Evolutionary conservation across 2,113 vertebrate species (phyloP).

Genomic region (Acrocephalus arundinaceus): DNA sequence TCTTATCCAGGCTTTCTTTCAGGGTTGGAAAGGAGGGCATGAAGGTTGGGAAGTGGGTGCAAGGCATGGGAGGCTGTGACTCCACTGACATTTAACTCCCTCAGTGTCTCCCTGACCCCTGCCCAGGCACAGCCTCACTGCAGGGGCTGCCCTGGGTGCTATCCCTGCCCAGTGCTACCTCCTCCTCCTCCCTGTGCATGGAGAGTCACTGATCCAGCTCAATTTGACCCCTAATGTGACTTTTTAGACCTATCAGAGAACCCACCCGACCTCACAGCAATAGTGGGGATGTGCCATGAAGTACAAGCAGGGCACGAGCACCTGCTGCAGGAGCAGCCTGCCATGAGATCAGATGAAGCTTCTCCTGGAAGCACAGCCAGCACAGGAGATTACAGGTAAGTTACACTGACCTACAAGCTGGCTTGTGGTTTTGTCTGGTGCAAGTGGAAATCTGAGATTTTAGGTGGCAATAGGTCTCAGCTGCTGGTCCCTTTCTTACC

Average conservation of each 20-base stretch:
- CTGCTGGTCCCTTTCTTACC: not conserved
- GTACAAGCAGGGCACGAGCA: not conserved
- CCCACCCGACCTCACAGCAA: fast-evolving
- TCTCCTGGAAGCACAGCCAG: not conserved
- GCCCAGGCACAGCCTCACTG: not conserved
- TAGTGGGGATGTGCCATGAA: not conserved
- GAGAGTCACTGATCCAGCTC: not conserved
- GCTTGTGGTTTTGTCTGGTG: not conserved
- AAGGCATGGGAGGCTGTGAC: not conserved
- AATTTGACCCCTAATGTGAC: not conserved
- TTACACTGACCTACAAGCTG: not conserved
- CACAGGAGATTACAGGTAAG: not conserved
- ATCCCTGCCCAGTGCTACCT: not conserved
- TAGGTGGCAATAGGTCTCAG: not conserved
- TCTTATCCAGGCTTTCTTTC: not conserved
- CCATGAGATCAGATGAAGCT: not conserved
- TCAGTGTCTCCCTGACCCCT: not conserved
- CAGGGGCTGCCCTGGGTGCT: not conserved
- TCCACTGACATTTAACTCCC: not conserved
- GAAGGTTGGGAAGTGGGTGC: not conserved
- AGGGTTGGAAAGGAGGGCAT: not conserved
- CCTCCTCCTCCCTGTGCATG: not conserved
- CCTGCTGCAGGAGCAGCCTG: not conserved
- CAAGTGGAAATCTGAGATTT: not conserved
- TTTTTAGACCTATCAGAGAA: not conserved